These are phyloP conservation scores for Stigmatopora argus DNA, from an alignment of 2,113 vertebrate species.

Conservation along the genomic window DNA sequence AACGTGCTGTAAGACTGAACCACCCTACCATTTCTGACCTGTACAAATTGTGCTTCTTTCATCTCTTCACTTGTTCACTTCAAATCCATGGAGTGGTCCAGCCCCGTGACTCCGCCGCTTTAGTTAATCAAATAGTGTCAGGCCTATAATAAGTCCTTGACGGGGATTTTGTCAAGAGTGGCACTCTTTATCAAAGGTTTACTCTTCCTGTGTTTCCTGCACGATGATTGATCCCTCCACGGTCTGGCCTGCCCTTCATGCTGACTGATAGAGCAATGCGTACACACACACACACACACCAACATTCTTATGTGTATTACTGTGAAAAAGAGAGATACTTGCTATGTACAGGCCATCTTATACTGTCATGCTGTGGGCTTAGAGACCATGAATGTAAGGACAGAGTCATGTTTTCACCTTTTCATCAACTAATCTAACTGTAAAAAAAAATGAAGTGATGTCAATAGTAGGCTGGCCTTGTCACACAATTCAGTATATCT, in stretches of 20 bases:
- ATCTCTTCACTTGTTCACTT: constrained; percentile 39
- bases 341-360: constrained; percentile 28
- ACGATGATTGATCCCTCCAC: constrained; percentile 61
- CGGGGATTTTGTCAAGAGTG: constrained; percentile 62
- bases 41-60: constrained; percentile 22
- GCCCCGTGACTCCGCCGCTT: constrained; percentile 22
- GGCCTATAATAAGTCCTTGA: constrained; percentile 73
- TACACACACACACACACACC: background rate
- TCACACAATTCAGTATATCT: constrained; percentile 5
- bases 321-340: constrained; percentile 14
- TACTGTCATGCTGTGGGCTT: constrained; percentile 38
- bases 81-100: constrained; percentile 34
- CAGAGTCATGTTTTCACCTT: constrained; percentile 59
- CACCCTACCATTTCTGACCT: constrained; percentile 5
- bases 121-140: constrained; percentile 65
- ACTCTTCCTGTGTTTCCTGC: constrained; percentile 54
- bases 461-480: constrained; percentile 2
- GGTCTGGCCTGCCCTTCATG: constrained; percentile 56
- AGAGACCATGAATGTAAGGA: constrained; percentile 42
- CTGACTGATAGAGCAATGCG: constrained; percentile 43
- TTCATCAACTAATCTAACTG: constrained; percentile 42
- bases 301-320: constrained; percentile 7
- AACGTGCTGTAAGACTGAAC: background rate
- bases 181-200: constrained; percentile 74
- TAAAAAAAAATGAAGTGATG: constrained; percentile 49